Conservation (phyloP, 2,113 vertebrate species). For the Rhea pennata region DNA sequence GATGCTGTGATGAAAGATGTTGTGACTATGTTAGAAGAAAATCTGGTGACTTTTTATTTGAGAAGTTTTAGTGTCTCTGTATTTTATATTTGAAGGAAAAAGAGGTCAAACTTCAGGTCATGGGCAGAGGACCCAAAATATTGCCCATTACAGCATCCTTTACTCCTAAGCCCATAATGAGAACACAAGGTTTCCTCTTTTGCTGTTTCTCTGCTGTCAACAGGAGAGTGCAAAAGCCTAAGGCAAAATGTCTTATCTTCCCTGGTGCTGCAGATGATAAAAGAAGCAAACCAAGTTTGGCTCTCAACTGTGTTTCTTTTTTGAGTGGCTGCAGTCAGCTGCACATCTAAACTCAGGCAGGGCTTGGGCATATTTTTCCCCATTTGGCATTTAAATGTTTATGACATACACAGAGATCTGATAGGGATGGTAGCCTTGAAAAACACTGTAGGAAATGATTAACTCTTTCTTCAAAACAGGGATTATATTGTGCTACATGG, state of each 20-base stretch:
- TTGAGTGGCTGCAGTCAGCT: constrained; percentile 10
- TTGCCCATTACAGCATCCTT: neutral
- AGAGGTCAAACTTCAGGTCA: neutral
- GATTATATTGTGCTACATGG: neutral
- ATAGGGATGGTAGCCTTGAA: neutral
- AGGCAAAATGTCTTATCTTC: constrained; percentile 2
- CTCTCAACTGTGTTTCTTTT: neutral
- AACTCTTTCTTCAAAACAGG: neutral
- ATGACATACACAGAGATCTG: neutral
- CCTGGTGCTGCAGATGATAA: neutral
- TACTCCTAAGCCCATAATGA: neutral
- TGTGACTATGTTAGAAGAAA: neutral
- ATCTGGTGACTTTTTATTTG: fast-evolving
- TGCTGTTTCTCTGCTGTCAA: neutral
- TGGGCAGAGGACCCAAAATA: neutral
- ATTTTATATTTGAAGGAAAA: neutral
- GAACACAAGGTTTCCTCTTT: neutral
- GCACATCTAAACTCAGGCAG: neutral
- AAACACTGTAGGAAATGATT: neutral
- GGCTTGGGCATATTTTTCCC: neutral
- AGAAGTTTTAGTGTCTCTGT: neutral
- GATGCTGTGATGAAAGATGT: neutral
- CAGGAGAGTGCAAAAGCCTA: neutral
- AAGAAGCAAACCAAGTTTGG: neutral
- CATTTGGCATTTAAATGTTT: constrained; percentile 27